A percentile compares a stretch with the other conserved stretches of the same genome.
Conservation (phyloP, 2,113 vertebrate genomes). For the Gallinago undulata region DNA sequence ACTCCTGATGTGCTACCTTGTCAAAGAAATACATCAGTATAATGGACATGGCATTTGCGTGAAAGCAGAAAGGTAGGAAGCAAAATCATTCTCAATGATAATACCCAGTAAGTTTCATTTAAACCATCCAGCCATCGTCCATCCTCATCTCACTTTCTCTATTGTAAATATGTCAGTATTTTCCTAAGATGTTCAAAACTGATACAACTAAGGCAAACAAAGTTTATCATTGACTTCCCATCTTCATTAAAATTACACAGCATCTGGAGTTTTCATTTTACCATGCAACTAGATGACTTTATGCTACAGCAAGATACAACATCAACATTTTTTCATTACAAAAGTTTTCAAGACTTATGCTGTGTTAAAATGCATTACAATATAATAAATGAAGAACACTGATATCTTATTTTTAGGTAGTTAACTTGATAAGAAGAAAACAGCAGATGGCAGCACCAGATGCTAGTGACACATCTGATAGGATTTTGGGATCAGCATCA, state of each 20-base stretch:
- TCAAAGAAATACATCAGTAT: not conserved
- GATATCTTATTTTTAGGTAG: not conserved
- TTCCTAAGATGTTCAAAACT: not conserved
- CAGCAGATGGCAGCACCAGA: conserved; percentile 76
- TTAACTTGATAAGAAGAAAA: conserved; percentile 50
- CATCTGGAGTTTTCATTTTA: not conserved
- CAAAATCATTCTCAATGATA: not conserved
- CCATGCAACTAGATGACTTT: not conserved
- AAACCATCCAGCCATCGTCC: not conserved
- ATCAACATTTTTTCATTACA: not conserved
- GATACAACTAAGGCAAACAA: not conserved
- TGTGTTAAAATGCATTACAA: not conserved
- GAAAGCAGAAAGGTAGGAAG: not conserved
- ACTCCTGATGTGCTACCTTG: not conserved
- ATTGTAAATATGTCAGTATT: not conserved
- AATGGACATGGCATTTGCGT: not conserved
- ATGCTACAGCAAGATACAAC: not conserved
- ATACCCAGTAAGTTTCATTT: not conserved
- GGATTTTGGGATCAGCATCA: not conserved
- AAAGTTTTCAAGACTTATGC: not conserved
- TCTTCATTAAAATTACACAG: not conserved
- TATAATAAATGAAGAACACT: not conserved
- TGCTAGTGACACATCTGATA: not conserved
- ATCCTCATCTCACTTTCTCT: not conserved
- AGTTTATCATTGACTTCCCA: not conserved